phyloP scores from a whole-genome alignment of 1,140 invertebrate genomes.

The Saccostrea echinata region DNA sequence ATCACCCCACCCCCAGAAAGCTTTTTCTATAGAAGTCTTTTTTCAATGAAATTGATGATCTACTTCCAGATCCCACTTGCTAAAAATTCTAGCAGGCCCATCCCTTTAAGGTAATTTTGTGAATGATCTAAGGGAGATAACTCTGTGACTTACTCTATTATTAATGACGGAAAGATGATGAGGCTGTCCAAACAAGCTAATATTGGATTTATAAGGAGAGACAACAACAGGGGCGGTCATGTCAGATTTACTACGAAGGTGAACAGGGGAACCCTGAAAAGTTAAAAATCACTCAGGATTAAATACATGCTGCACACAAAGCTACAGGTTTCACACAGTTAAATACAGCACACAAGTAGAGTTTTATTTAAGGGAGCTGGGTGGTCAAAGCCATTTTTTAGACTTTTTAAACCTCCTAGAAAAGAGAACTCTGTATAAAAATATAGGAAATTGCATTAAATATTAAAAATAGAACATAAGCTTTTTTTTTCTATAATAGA shows the following conservation, averaged over 20 bases:
- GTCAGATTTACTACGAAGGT: conserved; percentile 68
- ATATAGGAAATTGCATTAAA: no score
- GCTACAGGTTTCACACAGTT: background rate
- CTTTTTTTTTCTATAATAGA: no score
- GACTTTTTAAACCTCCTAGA: no score
- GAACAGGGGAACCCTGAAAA: conserved; percentile 55
- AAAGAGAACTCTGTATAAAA: no score
- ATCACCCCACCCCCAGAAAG: no score
- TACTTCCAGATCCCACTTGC: no score
- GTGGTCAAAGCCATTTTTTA: no score
- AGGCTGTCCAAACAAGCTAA: conserved; percentile 44
- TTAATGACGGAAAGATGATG: conserved; percentile 23
- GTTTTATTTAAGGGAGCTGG: background rate
- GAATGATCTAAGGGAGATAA: background rate
- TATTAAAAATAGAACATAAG: no score
- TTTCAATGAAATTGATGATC: no score
- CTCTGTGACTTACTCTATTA: conserved; percentile 42
- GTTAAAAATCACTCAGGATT: conserved; percentile 49
- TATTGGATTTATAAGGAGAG: conserved; percentile 56
- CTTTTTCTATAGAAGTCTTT: no score
- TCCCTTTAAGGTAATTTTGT: no score
- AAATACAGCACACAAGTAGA: background rate
- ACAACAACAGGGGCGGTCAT: conserved; percentile 41
- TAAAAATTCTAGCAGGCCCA: no score
- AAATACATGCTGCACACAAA: conserved; percentile 43